Base-by-base conservation (phyloP, 2,888 invertebrate species). In the Eilema caniola region DNA sequence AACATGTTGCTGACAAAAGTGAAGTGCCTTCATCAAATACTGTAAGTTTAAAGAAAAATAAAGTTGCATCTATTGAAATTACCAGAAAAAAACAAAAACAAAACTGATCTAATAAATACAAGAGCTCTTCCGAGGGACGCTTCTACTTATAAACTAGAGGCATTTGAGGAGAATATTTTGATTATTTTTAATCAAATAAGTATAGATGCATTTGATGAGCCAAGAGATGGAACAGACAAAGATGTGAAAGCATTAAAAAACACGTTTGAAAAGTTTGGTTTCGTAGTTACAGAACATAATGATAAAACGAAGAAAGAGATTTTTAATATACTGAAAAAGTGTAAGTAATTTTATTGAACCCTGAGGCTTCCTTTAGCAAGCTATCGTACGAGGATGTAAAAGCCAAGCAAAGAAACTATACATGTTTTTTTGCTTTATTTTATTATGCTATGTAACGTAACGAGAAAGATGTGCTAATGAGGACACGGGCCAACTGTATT, bases 101-200 rank as follows among this genome's bases (percentile, higher is more conserved):
- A 61, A 31, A 31, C 3, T n/a, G 4, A 33, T 11, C 33, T 20
- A 10, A 31, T 81, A 14, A 81, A 81, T 31, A 70, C 62, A 8
- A 76, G 75, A 67, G 90, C 92, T 1, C 74, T 93, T 63, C 67
- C 83, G 3, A 89, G 86, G 75, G 64, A 86, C 14, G 89, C 90
- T 0, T 47, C 74, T 0, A 92, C 93, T 0, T 93, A 93, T 66
- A 86, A 90, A 83, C 76, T 93, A 60, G 93, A 93, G 73, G 89
- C 72, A 2, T 93, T 92, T 81, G 82, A 89, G 23, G 89, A 92
- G 73, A 89, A 93, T 66, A 85, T 82, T n/a, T 69, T 93, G 31
- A 74, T 93, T 11, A 91, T 93, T 67, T 90, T 93, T 47, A 93
- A 93, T 80, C 93, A 93, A 67, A 85, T 85, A 62, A 84, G 86